phyloP scores from a whole-genome alignment of 2,797 vertebrate species.

The Falco columbarius region DNA sequence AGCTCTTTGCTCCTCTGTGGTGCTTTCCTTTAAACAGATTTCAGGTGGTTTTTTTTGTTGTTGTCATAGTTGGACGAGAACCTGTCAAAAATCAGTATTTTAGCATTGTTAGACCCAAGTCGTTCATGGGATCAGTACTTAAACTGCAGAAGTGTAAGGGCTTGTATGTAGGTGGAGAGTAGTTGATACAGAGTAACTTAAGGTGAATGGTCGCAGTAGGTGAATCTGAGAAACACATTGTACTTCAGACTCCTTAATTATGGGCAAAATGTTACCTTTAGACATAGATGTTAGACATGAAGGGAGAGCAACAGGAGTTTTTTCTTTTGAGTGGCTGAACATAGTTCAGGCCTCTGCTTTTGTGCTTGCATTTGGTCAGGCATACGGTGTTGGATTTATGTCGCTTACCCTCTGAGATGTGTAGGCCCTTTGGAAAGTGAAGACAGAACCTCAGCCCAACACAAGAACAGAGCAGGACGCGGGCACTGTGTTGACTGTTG shows the following conservation, averaged over 20 bases:
- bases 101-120: background rate
- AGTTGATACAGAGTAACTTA: background rate
- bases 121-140: background rate
- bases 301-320: background rate
- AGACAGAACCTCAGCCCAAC: fast-evolving
- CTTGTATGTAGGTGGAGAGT: background rate
- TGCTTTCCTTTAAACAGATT: background rate
- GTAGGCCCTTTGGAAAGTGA: background rate
- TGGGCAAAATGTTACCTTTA: background rate
- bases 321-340: background rate
- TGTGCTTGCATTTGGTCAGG: background rate
- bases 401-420: fast-evolving
- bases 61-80: background rate
- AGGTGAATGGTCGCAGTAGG: background rate
- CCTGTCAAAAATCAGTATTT: background rate
- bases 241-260: background rate
- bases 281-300: fast-evolving
- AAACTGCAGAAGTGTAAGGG: background rate
- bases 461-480: background rate
- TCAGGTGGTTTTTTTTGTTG: background rate
- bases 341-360: background rate
- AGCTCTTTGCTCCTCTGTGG: background rate
- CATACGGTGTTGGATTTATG: background rate
- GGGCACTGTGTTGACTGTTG: background rate
- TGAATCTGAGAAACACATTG: background rate